phyloP scores from a whole-genome alignment of 2,888 invertebrate species.

The Hipparchia semele region DNA sequence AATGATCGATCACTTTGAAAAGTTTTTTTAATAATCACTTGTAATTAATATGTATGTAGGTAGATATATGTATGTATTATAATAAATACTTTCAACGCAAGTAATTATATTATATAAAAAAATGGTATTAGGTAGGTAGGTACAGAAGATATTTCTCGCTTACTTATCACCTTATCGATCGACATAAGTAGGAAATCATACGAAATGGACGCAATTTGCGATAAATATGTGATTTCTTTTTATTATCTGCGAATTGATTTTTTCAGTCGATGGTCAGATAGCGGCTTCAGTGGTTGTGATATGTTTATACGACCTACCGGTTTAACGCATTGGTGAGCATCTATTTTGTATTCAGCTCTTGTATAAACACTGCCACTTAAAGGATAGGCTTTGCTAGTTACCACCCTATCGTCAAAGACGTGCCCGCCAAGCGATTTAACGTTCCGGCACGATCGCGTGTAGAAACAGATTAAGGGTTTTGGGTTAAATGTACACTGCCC shows the following conservation, averaged over 20 bases:
- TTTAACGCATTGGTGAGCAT: slow-evolving; percentile 33
- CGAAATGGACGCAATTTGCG: slow-evolving; percentile 72
- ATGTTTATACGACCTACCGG: not conserved
- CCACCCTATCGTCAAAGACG: no score
- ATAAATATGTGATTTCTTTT: slow-evolving; percentile 72
- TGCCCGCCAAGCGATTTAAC: no score
- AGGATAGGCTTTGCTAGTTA: not conserved
- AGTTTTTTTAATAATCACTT: no score
- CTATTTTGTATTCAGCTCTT: slow-evolving; percentile 14
- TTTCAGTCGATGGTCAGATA: slow-evolving; percentile 79
- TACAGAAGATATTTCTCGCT: slow-evolving; percentile 46
- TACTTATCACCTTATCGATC: slow-evolving; percentile 63
- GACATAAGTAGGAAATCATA: slow-evolving; percentile 67
- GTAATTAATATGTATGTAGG: no score
- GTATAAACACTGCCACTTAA: not conserved
- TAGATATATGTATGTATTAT: no score
- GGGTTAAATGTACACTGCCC: no score
- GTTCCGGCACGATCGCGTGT: no score
- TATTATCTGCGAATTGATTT: slow-evolving; percentile 71
- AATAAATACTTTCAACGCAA: no score
- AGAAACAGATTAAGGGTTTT: no score
- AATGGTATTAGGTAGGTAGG: slow-evolving; percentile 37
- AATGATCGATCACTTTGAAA: no score
- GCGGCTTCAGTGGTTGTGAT: slow-evolving; percentile 62
- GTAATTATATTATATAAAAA: no score